Evolutionary conservation across 2,888 invertebrate genomes (phyloP).

Genomic region (Drosophila pseudotakahashii): DNA sequence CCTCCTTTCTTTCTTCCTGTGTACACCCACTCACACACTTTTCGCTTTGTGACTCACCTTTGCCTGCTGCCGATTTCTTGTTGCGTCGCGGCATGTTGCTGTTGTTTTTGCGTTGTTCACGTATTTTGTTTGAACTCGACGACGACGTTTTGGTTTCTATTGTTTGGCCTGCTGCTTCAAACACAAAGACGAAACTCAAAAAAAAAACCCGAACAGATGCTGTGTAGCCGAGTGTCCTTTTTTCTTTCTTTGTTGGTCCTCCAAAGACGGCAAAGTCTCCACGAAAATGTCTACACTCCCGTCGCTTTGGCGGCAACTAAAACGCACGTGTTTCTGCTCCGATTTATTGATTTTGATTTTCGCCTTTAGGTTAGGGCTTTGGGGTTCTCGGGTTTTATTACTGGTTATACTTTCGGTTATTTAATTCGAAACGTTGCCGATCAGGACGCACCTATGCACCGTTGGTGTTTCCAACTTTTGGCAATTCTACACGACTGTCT

Average conservation of each 20-base stretch:
- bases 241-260: background rate
- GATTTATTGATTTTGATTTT: conserved; percentile 61
- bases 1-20: background rate
- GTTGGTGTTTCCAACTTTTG: conserved; percentile 83
- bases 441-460: conserved; percentile 84
- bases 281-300: conserved; percentile 48
- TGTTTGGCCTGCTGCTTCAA: conserved; percentile 33
- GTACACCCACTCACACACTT: background rate
- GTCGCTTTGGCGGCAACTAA: conserved; percentile 69
- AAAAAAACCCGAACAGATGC: conserved; percentile 24
- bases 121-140: conserved; percentile 35
- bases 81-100: conserved; percentile 83
- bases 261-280: conserved; percentile 46
- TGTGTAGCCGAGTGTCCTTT: conserved; percentile 66
- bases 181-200: conserved; percentile 24
- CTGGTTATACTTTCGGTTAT: conserved; percentile 7
- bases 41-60: conserved; percentile 78
- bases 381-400: conserved; percentile 8
- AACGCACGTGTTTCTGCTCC: conserved; percentile 62
- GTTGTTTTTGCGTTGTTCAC: conserved; percentile 39
- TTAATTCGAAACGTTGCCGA: conserved; percentile 55
- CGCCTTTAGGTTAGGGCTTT: conserved; percentile 59
- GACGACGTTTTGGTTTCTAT: conserved; percentile 40
- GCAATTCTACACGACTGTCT: conserved; percentile 72
- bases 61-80: conserved; percentile 80